A percentile compares a stretch with the other conserved stretches of the same genome.
Conservation (phyloP, 1,140 invertebrate species). For the Trachymyrmex septentrionalis region DNA sequence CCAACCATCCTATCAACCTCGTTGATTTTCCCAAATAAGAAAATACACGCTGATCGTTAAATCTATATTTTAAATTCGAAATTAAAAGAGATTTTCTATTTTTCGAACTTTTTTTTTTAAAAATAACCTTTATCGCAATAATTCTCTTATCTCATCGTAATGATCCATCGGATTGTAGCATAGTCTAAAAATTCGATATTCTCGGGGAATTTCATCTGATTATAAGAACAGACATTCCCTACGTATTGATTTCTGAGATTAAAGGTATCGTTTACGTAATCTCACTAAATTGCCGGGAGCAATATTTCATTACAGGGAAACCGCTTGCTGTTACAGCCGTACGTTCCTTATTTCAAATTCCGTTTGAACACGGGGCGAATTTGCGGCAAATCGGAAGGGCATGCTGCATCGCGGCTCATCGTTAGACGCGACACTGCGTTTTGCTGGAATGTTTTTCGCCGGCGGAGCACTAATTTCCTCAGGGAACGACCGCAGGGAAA, state of each 20-base stretch:
- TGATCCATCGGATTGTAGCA: neutral
- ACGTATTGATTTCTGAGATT: slow-evolving; percentile 12
- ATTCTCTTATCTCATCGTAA: neutral
- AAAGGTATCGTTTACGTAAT: slow-evolving; percentile 21
- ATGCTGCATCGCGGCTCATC: slow-evolving; percentile 21
- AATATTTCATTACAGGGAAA: slow-evolving; percentile 12
- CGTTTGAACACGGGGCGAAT: slow-evolving; percentile 41
- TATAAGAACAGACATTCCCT: neutral
- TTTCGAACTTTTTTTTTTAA: too few species aligned
- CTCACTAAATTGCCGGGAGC: neutral
- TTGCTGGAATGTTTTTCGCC: slow-evolving; percentile 53
- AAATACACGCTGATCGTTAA: neutral
- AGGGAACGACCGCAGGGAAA: slow-evolving; percentile 52
- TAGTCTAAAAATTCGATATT: neutral
- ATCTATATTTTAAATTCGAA: neutral
- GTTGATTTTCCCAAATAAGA: neutral
- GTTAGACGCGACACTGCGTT: slow-evolving; percentile 58
- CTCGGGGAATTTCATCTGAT: neutral
- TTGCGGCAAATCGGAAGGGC: slow-evolving; percentile 47
- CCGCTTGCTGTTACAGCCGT: slow-evolving; percentile 2
- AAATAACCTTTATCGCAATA: neutral
- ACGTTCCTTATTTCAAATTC: slow-evolving; percentile 49
- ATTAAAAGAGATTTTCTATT: neutral
- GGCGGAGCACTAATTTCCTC: slow-evolving; percentile 51
- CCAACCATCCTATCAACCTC: neutral